Percentiles rank a stretch among this genome's conserved stretches.
Evolutionary conservation across 1,140 invertebrate species (phyloP).

Genomic region (Habropoda laboriosa): DNA sequence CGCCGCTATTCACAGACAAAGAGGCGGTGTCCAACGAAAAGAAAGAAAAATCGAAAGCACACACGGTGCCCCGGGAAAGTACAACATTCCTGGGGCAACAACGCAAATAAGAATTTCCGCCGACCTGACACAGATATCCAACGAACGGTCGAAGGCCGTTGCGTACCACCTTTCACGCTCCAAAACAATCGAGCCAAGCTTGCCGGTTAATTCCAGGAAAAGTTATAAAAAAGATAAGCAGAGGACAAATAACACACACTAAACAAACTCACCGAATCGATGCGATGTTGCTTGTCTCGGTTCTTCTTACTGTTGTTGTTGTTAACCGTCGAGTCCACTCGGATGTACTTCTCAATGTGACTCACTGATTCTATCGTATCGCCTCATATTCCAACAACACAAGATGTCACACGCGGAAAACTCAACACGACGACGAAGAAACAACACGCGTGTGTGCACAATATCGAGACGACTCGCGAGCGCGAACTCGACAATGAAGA

Average conservation of each 20-base stretch:
- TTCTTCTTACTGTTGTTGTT: neutral
- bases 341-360: too few relatives aligned
- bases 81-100: slow-evolving; percentile 14
- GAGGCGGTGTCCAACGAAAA: neutral
- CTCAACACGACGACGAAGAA: neutral
- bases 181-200: slow-evolving; percentile 42
- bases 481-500: slow-evolving; percentile 5
- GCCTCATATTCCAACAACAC: neutral
- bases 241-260: neutral
- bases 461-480: neutral
- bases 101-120: slow-evolving; percentile 46
- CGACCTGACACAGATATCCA: slow-evolving; percentile 42
- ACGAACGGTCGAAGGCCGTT: slow-evolving; percentile 38
- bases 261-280: slow-evolving; percentile 42
- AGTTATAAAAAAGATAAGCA: neutral
- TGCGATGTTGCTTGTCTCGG: neutral
- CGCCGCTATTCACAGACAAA: neutral
- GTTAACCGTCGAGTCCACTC: too few relatives aligned
- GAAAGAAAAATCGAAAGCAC: slow-evolving; percentile 2
- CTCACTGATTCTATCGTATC: too few relatives aligned
- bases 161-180: slow-evolving; percentile 53
- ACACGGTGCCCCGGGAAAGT: slow-evolving; percentile 7
- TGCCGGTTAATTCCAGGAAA: slow-evolving; percentile 18
- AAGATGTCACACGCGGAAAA: slow-evolving; percentile 6
- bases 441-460: too few relatives aligned